Base-by-base conservation (phyloP, 2,888 invertebrate genomes). In the Tetranychus piercei region DNA sequence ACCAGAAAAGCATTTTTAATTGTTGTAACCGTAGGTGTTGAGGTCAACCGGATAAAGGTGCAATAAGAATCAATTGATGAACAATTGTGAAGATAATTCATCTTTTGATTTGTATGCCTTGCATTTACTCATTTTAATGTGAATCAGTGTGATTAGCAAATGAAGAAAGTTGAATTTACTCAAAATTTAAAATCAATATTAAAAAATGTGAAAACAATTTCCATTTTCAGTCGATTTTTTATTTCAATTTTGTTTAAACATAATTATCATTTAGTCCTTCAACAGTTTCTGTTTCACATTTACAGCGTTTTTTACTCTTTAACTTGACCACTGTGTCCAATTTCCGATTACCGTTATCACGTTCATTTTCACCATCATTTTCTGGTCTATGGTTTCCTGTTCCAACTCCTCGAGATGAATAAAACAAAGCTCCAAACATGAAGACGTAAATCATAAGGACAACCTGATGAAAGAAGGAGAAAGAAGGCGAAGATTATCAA, bases 361-460 rank as follows among this genome's bases (percentile, higher is more conserved):
- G 11, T 11, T 20, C 69, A 55, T 55, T 55, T 69, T 69, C 69
- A 69, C 69, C 69, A 22, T 20, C 22, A 55, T 55, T 55, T 55
- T 55, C 55, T 55, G 55, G 15, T 55, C 55, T 9, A 9, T 55
- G 55, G 15, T 55, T 55, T 45, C 45, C 7, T 11, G 69, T 7
- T 23, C 69, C 34, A 11, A 18, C 22, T n/a, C 69, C 69, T 69
- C 69, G 20, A 23, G 69, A 69, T 11, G 69, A 69, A 22, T 69
- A 69, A 69, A 69, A 69, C 4, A 69, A 23, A 69, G 69, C 69
- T 69, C 69, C 69, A 69, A 69, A 69, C 34, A 69, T 23, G 34
- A 22, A 18, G 1, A 23, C 69, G 8, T 69, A 69, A 23, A 69
- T 69, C 69, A 69, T 23, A 18, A 69, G 34, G 9, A 69, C 69